Base-by-base conservation (phyloP, 2,888 invertebrate species). In the Eupithecia dodoneata region DNA sequence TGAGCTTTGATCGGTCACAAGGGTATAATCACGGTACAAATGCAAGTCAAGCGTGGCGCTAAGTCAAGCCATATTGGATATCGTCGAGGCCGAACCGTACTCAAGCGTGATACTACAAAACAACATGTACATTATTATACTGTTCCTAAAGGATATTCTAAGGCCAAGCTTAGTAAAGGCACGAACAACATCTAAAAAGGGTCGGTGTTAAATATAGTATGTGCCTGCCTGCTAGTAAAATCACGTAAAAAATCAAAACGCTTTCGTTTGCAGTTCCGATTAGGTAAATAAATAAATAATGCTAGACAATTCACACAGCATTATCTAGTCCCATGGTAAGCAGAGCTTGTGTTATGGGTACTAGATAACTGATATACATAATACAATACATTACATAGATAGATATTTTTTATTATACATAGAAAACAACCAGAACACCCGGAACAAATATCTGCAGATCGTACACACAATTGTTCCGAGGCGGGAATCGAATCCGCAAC, bases 21-120 rank as follows among this genome's bases (percentile, higher is more conserved):
- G 89, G 87, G 86, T 87, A 87, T 87, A 87, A 90, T 90, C 89
- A 87, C 82, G 86, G 86, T 87, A 79, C 45, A 44, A 86, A 88
- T 47, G 6, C 30, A 45, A 90, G 90, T 90, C 87, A 84, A 91
- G 91, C 92, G 90, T 90, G 90, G 92, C 91, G 92, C 88, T 88
- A 84, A 80, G 84, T 90, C 92, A 90, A 80, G 84, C 90, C 92
- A 90, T 94, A 94, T 93, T 89, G 90, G 90, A 90, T 94, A 93
- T 92, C 94, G 84, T 86, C 90, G 91, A 93, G 93, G 92, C 87
- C 91, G 89, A 87, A 87, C 72, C 71, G 67, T 67, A 72, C 88
- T 89, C 89, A 86, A 89, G 87, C 89, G 88, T 90, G 75, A 72
- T 76, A 74, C 79, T 73, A 59, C 52, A 72, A n/a, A 44, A 71